phyloP scores from a whole-genome alignment of 2,797 vertebrate genomes.

The Enteromius radiatus region DNA sequence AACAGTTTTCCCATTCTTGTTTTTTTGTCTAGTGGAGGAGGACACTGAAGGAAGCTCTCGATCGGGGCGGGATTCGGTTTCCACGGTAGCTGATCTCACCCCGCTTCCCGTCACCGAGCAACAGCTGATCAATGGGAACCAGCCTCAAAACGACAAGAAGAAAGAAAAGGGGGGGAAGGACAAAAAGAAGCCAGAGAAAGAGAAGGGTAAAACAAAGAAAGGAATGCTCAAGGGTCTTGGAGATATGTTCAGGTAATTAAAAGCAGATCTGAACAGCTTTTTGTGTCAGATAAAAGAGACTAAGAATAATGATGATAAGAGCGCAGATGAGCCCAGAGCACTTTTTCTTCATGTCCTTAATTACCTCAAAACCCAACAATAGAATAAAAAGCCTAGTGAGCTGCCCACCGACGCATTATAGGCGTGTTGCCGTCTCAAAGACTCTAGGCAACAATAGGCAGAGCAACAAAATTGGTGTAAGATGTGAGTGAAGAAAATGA shows the following conservation, averaged over 20 bases:
- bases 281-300: conserved; percentile 38
- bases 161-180: conserved; percentile 76
- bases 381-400: conserved; percentile 37
- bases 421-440: not conserved
- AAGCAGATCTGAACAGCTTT: conserved; percentile 24
- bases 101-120: conserved; percentile 70
- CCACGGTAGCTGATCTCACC: conserved; percentile 86
- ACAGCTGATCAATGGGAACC: conserved; percentile 75
- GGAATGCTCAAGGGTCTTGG: conserved; percentile 94
- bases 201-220: conserved; percentile 92
- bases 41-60: conserved; percentile 95
- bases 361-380: conserved; percentile 26
- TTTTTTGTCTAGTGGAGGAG: conserved; percentile 75
- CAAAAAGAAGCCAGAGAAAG: conserved; percentile 84
- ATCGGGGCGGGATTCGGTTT: conserved; percentile 93
- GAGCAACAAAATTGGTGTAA: not conserved
- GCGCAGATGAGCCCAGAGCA: conserved; percentile 32
- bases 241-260: conserved; percentile 88
- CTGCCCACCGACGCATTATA: not conserved
- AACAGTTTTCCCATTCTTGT: not conserved
- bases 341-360: conserved; percentile 42
- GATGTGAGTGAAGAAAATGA: conserved; percentile 4
- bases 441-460: not conserved
- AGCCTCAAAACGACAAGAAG: conserved; percentile 80
- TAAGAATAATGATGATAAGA: conserved; percentile 50